A percentile compares a stretch with the other conserved stretches of the same genome.
phyloP scores from a whole-genome alignment of 2,797 vertebrate genomes.

The Sebastes variabilis region DNA sequence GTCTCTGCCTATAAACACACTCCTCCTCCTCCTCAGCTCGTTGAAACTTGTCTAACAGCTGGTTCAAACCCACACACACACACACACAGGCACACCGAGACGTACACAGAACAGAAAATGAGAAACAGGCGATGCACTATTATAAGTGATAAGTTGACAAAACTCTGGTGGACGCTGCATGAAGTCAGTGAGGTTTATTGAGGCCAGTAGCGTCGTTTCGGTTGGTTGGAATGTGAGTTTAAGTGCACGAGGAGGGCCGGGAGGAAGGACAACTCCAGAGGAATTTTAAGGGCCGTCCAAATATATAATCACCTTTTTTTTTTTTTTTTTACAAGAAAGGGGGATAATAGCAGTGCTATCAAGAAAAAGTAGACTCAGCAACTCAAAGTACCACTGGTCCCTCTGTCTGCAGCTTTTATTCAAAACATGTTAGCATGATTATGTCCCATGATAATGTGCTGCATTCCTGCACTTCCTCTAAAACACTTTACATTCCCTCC shows the following conservation, averaged over 20 bases:
- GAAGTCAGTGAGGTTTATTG: neutral
- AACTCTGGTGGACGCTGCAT: neutral
- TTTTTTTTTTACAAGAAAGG: constrained; percentile 39
- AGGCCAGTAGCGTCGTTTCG: neutral
- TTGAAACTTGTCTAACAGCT: constrained; percentile 62
- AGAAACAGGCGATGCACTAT: neutral
- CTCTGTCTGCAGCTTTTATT: constrained; percentile 9
- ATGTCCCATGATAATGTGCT: constrained; percentile 52
- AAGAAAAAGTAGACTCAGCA: constrained; percentile 33
- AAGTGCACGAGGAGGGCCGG: constrained; percentile 11
- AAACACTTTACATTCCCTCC: constrained; percentile 57
- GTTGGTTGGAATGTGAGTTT: constrained; percentile 16
- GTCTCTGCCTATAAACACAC: constrained; percentile 15
- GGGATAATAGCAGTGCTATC: constrained; percentile 49
- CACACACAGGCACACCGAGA: neutral
- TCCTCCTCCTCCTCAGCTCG: constrained; percentile 31
- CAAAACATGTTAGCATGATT: constrained; percentile 25
- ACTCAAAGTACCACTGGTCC: constrained; percentile 3
- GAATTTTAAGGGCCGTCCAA: constrained; percentile 56
- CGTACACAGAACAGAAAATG: neutral
- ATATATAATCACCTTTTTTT: constrained; percentile 48
- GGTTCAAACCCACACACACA: constrained; percentile 19
- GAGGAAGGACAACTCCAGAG: constrained; percentile 23
- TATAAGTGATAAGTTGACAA: neutral
- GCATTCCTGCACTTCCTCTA: constrained; percentile 68